phyloP scores from a whole-genome alignment of 2,797 vertebrate species.

The Scyliorhinus canicula region DNA sequence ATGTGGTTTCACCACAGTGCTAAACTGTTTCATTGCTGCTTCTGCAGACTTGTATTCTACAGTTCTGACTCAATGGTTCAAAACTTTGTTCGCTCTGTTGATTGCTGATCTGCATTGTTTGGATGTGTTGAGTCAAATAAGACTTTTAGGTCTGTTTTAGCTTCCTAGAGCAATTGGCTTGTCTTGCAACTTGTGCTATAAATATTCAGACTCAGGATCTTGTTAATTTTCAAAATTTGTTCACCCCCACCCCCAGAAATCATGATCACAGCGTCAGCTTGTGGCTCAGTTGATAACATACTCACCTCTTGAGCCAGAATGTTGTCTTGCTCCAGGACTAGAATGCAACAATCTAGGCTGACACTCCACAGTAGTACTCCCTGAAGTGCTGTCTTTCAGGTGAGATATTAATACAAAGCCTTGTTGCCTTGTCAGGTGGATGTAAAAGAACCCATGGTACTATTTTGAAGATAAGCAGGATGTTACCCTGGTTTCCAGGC shows the following conservation, averaged over 20 bases:
- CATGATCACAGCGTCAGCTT: not conserved
- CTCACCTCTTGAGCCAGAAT: not conserved
- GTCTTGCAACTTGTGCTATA: not conserved
- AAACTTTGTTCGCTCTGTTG: not conserved
- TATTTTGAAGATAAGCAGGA: not conserved
- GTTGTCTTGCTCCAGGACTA: not conserved
- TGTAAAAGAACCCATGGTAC: not conserved
- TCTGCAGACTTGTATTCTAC: not conserved
- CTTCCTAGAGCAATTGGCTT: not conserved
- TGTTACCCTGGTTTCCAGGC: not conserved
- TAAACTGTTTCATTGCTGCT: not conserved
- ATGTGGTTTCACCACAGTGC: not conserved
- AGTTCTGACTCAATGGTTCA: not conserved
- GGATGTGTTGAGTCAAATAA: not conserved
- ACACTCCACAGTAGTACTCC: not conserved
- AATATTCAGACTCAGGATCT: not conserved
- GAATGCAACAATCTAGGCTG: not conserved
- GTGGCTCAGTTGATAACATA: not conserved
- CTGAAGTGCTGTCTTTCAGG: not conserved
- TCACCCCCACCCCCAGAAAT: not conserved
- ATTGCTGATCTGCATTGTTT: not conserved
- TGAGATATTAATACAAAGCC: not conserved
- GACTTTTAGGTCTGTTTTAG: not conserved
- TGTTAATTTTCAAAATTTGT: not conserved
- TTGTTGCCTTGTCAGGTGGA: not conserved